phyloP scores from a whole-genome alignment of 2,113 vertebrate species.

The Corythornis vintsioides region DNA sequence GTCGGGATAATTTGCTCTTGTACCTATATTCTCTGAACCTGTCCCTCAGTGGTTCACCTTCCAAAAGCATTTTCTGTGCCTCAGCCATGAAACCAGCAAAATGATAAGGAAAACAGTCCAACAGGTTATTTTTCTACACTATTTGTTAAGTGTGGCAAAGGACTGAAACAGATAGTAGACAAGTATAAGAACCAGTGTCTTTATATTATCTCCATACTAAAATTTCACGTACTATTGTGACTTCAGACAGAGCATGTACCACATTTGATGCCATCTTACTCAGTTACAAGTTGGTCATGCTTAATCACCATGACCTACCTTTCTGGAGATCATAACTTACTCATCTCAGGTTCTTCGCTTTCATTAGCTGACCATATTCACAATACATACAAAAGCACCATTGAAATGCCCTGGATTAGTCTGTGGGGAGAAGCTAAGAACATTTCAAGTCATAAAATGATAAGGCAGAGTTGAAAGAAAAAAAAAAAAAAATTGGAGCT shows the following conservation, averaged over 20 bases:
- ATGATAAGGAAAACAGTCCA: background rate
- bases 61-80: accelerated
- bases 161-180: background rate
- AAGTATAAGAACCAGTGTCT: background rate
- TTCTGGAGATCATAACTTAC: background rate
- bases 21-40: background rate
- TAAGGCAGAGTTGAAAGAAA: background rate
- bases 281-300: background rate
- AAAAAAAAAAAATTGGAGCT: background rate
- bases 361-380: background rate
- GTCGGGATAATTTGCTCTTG: background rate
- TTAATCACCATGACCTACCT: background rate
- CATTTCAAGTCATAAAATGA: background rate
- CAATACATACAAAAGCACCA: background rate
- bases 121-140: background rate
- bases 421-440: background rate
- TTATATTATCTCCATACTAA: background rate
- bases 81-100: background rate
- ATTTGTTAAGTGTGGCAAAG: background rate
- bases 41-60: background rate
- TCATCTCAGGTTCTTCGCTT: background rate
- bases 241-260: background rate
- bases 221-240: background rate
- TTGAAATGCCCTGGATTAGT: background rate
- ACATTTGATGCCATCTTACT: background rate